These are phyloP conservation scores for Anadara kagoshimensis DNA, from an alignment of 1,140 invertebrate genomes.

Conservation along the genomic window DNA sequence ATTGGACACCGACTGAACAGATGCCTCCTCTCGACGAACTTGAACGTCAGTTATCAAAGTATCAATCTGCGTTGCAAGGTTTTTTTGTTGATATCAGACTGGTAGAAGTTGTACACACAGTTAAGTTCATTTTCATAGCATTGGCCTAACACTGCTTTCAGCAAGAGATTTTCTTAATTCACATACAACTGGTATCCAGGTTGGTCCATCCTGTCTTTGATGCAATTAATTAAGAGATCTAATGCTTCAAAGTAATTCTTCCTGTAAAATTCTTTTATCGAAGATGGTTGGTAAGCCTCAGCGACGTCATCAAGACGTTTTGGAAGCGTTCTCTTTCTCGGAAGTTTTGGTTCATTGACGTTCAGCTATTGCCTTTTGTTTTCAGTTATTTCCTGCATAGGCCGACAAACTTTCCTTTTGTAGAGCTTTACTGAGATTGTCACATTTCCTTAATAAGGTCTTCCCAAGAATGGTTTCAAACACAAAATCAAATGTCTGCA, in stretches of 20 bases:
- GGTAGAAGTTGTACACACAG: background rate
- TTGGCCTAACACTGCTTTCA: constrained; percentile 7
- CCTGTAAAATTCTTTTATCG: constrained; percentile 4
- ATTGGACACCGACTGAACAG: too few species aligned
- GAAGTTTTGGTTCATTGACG: background rate
- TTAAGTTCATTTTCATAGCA: background rate
- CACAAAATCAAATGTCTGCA: constrained; percentile 21
- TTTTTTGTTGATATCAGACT: background rate
- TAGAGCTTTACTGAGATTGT: constrained; percentile 15
- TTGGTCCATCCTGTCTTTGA: constrained; percentile 16
- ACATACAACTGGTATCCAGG: constrained; percentile 3
- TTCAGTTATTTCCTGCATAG: background rate
- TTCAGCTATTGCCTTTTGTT: background rate
- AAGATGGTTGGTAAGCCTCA: background rate
- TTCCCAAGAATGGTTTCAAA: constrained; percentile 3
- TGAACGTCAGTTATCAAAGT: too few species aligned
- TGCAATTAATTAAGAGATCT: constrained; percentile 12
- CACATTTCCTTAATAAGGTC: constrained; percentile 8
- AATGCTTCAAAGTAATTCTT: constrained; percentile 15
- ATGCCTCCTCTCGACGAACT: too few species aligned
- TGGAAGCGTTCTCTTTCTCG: background rate
- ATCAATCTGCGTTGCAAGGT: background rate
- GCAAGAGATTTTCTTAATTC: background rate
- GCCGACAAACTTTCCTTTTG: constrained; percentile 5
- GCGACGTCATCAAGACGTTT: background rate